These are phyloP conservation scores for Phycodurus eques DNA, from an alignment of 2,113 vertebrate genomes.

Conservation along the genomic window DNA sequence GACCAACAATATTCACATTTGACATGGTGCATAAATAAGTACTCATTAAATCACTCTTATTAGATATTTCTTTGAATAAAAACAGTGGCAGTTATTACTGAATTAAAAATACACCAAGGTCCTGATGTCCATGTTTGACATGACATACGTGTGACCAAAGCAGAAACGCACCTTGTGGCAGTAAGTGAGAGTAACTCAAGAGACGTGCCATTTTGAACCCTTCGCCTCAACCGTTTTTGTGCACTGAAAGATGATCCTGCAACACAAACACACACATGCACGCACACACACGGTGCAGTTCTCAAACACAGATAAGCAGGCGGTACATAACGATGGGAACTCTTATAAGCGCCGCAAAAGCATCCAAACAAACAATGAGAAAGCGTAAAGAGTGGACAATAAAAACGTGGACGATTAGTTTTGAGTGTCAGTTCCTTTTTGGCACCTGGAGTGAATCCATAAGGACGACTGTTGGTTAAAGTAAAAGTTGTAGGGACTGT, in stretches of 20 bases:
- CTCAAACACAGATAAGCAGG: not conserved
- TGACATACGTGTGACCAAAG: conserved; percentile 23
- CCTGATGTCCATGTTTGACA: conserved; percentile 30
- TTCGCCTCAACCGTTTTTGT: not conserved
- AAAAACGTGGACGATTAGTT: conserved; percentile 30
- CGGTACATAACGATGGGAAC: conserved; percentile 16
- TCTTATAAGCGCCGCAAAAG: conserved; percentile 16
- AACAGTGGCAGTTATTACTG: conserved; percentile 46
- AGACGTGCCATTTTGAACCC: conserved; percentile 27
- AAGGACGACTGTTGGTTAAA: conserved; percentile 26
- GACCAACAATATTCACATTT: conserved; percentile 61
- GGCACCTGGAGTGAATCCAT: conserved; percentile 36
- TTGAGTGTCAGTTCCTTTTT: conserved; percentile 21
- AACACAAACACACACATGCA: not conserved
- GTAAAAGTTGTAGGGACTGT: conserved; percentile 28
- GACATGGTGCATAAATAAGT: conserved; percentile 70
- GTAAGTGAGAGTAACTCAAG: conserved; percentile 24
- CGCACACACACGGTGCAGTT: not conserved
- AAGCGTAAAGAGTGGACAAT: conserved; percentile 29
- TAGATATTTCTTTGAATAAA: conserved; percentile 61
- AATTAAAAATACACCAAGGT: conserved; percentile 41
- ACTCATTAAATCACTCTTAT: conserved; percentile 63
- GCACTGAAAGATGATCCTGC: conserved; percentile 10
- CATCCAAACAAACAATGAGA: conserved; percentile 11
- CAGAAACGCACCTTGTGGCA: conserved; percentile 34